These are phyloP conservation scores for Merluccius polli DNA, from an alignment of 2,797 vertebrate species.

Conservation along the genomic window DNA sequence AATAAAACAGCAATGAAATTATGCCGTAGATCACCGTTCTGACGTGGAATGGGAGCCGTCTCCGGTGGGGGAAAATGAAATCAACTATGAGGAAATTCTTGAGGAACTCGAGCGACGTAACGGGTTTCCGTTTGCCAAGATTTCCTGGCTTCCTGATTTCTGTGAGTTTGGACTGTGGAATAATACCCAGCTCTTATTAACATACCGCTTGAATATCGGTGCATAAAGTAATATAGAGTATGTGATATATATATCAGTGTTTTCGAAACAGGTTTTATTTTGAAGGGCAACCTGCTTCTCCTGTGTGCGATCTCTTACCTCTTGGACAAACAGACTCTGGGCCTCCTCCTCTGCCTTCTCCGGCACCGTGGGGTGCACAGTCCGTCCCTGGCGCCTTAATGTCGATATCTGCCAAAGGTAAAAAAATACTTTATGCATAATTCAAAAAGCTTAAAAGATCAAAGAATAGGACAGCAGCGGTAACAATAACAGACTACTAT, in stretches of 20 bases:
- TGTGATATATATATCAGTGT: background rate
- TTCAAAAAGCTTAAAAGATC: background rate
- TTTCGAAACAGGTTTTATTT: background rate
- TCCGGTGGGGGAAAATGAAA: background rate
- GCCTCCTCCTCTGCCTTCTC: slow-evolving; percentile 87
- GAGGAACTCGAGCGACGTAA: background rate
- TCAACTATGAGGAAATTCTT: background rate
- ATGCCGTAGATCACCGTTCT: slow-evolving; percentile 8
- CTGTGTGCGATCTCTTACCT: slow-evolving; percentile 71
- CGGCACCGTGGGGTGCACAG: slow-evolving; percentile 84
- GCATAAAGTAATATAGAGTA: background rate
- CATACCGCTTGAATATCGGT: background rate
- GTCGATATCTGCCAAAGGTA: slow-evolving; percentile 77
- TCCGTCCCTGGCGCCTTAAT: slow-evolving; percentile 83
- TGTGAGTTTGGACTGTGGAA: background rate
- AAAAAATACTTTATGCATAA: slow-evolving; percentile 14
- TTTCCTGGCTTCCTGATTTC: background rate
- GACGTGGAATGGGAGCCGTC: slow-evolving; percentile 22
- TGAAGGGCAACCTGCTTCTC: background rate
- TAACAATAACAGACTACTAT: slow-evolving; percentile 4
- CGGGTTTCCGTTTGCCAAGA: background rate
- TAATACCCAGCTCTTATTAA: background rate
- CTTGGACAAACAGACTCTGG: slow-evolving; percentile 92
- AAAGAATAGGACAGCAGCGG: background rate
- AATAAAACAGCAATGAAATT: slow-evolving; percentile 24